Conservation (phyloP, 2,888 invertebrate species). For the Himalopsyche anomala region DNA sequence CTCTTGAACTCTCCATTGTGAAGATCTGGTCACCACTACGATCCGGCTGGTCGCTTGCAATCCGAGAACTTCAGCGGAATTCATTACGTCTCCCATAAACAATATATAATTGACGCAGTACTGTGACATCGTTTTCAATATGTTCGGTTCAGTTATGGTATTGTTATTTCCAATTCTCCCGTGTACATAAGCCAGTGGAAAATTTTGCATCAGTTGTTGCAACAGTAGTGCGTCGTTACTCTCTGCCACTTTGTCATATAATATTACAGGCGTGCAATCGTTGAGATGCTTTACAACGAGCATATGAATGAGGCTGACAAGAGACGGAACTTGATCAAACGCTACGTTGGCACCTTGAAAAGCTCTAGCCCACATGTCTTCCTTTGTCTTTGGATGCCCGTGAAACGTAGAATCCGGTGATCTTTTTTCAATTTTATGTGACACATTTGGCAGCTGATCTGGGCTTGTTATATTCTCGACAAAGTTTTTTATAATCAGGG, state of each 20-base stretch:
- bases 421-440: conserved; percentile 68
- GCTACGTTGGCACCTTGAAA: conserved; percentile 72
- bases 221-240: conserved; percentile 77
- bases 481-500: conserved; percentile 7
- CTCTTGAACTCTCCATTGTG: conserved; percentile 86
- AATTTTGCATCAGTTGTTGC: conserved; percentile 77
- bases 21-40: conserved; percentile 82
- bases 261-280: conserved; percentile 81
- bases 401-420: conserved; percentile 76
- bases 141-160: conserved; percentile 72
- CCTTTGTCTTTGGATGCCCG: conserved; percentile 78
- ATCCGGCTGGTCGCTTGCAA: conserved; percentile 81
- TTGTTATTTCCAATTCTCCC: conserved; percentile 78
- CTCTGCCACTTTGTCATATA: conserved; percentile 81
- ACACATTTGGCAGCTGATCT: neutral
- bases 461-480: neutral
- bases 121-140: conserved; percentile 70
- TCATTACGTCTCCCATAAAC: conserved; percentile 81
- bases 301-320: conserved; percentile 79
- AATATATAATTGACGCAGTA: conserved; percentile 82
- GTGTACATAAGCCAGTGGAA: conserved; percentile 79
- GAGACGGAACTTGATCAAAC: conserved; percentile 77
- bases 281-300: conserved; percentile 78
- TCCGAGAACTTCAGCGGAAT: conserved; percentile 78
- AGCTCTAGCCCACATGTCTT: conserved; percentile 76